A percentile compares a stretch with the other conserved stretches of the same genome.
These are phyloP conservation scores for Apomyelois bistriatella DNA, from an alignment of 2,888 invertebrate species.

Conservation along the genomic window DNA sequence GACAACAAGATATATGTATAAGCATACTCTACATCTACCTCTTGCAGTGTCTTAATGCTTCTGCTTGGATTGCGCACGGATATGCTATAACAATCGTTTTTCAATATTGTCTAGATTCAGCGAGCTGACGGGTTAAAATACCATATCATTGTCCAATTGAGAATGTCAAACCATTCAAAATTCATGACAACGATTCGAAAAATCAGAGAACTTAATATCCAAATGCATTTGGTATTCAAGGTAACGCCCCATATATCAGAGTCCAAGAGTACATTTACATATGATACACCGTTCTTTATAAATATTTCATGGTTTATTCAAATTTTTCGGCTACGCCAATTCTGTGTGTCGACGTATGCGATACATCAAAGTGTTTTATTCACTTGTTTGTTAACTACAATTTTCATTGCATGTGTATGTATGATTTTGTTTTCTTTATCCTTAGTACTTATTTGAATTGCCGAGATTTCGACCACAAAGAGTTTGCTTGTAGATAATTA, in stretches of 20 bases:
- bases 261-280: conserved; percentile 44
- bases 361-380: conserved; percentile 41
- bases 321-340: conserved; percentile 33
- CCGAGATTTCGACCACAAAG: no score
- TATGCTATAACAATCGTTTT: no score
- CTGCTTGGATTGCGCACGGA: no score
- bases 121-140: no score
- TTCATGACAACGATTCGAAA: background rate
- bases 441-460: no score
- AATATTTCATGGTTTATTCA: conserved; percentile 56
- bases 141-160: no score
- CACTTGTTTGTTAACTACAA: conserved; percentile 23
- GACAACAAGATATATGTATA: no score
- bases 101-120: no score
- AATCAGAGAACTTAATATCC: conserved; percentile 6
- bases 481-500: no score
- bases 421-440: background rate
- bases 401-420: conserved; percentile 6
- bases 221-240: conserved; percentile 36
- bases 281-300: conserved; percentile 40
- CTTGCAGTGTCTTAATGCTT: no score
- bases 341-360: conserved; percentile 17
- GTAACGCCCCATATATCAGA: conserved; percentile 39
- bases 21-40: no score
- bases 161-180: no score